These are phyloP conservation scores for Drosophila nigrodunni DNA, from an alignment of 1,140 invertebrate species.

Conservation along the genomic window DNA sequence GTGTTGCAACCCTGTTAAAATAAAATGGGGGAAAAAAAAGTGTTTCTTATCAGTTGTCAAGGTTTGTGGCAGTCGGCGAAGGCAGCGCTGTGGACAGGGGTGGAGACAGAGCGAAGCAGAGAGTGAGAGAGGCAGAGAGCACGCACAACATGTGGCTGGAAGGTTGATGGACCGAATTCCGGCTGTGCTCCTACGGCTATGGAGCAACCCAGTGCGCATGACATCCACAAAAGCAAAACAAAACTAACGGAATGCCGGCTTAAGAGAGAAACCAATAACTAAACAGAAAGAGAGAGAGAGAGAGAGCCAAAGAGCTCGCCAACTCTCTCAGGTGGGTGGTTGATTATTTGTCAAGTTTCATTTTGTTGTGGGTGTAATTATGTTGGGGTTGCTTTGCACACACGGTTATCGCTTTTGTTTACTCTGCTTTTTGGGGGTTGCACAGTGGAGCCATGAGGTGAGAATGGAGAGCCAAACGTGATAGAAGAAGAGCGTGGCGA, in stretches of 20 bases:
- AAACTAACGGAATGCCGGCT: conserved; percentile 72
- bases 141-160: conserved; percentile 80
- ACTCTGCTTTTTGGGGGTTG: conserved; percentile 40
- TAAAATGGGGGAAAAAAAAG: conserved; percentile 35
- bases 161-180: conserved; percentile 55
- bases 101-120: neutral
- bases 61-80: conserved; percentile 54
- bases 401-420: conserved; percentile 34
- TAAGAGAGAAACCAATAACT: conserved; percentile 18
- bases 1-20: conserved; percentile 70
- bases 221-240: conserved; percentile 58
- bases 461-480: neutral
- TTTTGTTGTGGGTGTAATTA: conserved; percentile 41
- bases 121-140: neutral
- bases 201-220: conserved; percentile 39
- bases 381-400: conserved; percentile 64
- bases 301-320: conserved; percentile 25
- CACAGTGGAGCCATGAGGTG: conserved; percentile 4
- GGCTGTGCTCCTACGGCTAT: conserved; percentile 42
- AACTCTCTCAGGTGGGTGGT: conserved; percentile 45
- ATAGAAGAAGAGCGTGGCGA: conserved; percentile 9
- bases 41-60: conserved; percentile 79
- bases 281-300: conserved; percentile 12
- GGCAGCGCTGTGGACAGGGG: neutral
- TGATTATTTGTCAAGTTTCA: conserved; percentile 23